phyloP scores from a whole-genome alignment of 1,140 invertebrate genomes.

The Protaetia brevitarsis region DNA sequence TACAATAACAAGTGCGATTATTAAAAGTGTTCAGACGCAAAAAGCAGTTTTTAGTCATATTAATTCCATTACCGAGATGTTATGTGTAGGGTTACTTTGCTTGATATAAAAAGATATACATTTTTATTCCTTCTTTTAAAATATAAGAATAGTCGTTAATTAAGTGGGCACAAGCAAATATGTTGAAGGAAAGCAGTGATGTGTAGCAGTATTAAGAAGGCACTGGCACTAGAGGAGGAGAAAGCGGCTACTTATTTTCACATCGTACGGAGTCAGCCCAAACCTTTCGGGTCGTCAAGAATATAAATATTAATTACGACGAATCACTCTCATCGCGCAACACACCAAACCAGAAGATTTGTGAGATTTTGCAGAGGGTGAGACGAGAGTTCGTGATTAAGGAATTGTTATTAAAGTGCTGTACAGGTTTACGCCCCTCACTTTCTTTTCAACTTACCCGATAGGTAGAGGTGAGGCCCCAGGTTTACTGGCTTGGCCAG shows the following conservation, averaged over 20 bases:
- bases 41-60: too few species aligned
- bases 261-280: slow-evolving; percentile 20
- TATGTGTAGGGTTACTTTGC: too few species aligned
- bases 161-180: too few species aligned
- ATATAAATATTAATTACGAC: slow-evolving; percentile 4
- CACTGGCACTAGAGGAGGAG: neutral
- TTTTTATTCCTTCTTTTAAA: too few species aligned
- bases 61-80: too few species aligned
- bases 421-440: slow-evolving; percentile 11
- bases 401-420: slow-evolving; percentile 4
- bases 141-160: too few species aligned
- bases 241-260: slow-evolving; percentile 13
- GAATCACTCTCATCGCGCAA: too few species aligned
- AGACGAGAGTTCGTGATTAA: neutral
- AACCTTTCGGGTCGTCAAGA: slow-evolving; percentile 26
- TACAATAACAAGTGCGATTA: too few species aligned
- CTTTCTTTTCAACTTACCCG: slow-evolving; percentile 42
- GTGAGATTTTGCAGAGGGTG: neutral
- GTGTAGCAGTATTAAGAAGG: neutral
- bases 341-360: too few species aligned
- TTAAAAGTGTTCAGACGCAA: too few species aligned
- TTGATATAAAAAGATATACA: too few species aligned
- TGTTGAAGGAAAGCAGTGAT: neutral
- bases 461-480: slow-evolving; percentile 49
- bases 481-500: slow-evolving; percentile 48